Evolutionary conservation across 2,113 vertebrate genomes (phyloP).

Genomic region (Varanus salvator): DNA sequence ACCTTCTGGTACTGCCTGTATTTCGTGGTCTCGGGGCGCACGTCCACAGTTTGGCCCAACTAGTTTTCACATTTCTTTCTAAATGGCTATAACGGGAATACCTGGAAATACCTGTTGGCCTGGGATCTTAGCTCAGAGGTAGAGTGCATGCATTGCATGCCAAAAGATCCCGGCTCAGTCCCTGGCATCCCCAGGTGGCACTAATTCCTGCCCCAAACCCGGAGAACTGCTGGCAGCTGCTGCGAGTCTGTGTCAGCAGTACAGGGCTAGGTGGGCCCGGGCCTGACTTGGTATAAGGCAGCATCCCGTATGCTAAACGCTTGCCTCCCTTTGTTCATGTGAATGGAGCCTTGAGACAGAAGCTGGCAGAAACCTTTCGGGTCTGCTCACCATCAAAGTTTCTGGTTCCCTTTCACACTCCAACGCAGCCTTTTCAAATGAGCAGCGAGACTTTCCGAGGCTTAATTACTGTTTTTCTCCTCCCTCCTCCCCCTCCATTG

Average conservation of each 20-base stretch:
- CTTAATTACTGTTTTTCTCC: neutral
- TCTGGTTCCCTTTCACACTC: neutral
- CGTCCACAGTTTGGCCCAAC: neutral
- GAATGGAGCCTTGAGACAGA: neutral
- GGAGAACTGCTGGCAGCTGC: too few species aligned
- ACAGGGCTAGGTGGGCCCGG: too few species aligned
- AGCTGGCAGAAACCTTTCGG: neutral
- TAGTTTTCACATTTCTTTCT: neutral
- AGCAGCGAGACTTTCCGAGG: neutral
- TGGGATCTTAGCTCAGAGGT: too few species aligned
- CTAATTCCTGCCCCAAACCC: too few species aligned
- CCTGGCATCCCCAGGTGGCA: too few species aligned
- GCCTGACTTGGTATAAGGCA: too few species aligned
- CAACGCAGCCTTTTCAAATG: neutral
- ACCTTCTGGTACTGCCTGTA: neutral
- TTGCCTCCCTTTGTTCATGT: neutral
- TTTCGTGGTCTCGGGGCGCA: neutral
- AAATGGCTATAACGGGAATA: neutral
- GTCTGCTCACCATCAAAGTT: neutral
- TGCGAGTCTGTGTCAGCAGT: too few species aligned
- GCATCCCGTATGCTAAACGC: too few species aligned
- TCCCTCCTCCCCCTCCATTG: too few species aligned
- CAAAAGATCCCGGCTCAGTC: too few species aligned
- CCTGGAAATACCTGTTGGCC: neutral
- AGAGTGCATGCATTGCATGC: too few species aligned